Percentiles rank a stretch among this genome's conserved stretches.
phyloP scores from a whole-genome alignment of 2,797 vertebrate genomes.

The Chelon auratus region DNA sequence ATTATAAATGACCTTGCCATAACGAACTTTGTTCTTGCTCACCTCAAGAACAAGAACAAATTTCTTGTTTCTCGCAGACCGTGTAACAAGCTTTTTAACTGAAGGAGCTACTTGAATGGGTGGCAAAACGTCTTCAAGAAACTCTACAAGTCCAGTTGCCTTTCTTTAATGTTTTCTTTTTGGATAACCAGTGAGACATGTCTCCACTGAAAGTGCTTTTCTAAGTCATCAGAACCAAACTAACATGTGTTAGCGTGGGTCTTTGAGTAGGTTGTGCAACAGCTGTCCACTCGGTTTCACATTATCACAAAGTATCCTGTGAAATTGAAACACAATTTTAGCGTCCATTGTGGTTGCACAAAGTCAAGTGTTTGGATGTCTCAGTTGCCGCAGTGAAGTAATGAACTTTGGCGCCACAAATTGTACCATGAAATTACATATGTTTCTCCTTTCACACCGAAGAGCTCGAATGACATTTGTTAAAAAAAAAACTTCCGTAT shows the following conservation, averaged over 20 bases:
- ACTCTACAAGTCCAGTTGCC: no score
- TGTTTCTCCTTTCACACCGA: conserved; percentile 59
- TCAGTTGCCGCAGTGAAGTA: conserved; percentile 13
- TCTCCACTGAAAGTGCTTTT: conserved; percentile 43
- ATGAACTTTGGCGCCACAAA: conserved; percentile 18
- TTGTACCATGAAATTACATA: conserved; percentile 37
- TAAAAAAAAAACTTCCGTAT: conserved; percentile 19
- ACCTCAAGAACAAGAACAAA: no score
- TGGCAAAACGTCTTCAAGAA: no score
- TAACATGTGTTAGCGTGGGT: conserved; percentile 8
- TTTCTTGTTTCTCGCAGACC: no score
- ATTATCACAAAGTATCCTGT: conserved; percentile 15
- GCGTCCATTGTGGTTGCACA: not conserved
- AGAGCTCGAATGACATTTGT: conserved; percentile 31
- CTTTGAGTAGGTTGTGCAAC: conserved; percentile 17
- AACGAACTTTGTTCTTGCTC: no score
- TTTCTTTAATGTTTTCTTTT: no score
- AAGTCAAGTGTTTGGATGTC: conserved; percentile 22
- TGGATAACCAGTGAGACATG: conserved; percentile 53
- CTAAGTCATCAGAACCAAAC: conserved; percentile 37
- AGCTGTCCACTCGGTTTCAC: conserved; percentile 1
- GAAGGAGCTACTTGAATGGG: no score
- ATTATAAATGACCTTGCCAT: no score
- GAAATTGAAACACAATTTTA: conserved; percentile 27
- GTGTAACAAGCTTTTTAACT: no score